phyloP scores from a whole-genome alignment of 1,140 invertebrate genomes.

The Cyrtorhinus lividipennis region DNA sequence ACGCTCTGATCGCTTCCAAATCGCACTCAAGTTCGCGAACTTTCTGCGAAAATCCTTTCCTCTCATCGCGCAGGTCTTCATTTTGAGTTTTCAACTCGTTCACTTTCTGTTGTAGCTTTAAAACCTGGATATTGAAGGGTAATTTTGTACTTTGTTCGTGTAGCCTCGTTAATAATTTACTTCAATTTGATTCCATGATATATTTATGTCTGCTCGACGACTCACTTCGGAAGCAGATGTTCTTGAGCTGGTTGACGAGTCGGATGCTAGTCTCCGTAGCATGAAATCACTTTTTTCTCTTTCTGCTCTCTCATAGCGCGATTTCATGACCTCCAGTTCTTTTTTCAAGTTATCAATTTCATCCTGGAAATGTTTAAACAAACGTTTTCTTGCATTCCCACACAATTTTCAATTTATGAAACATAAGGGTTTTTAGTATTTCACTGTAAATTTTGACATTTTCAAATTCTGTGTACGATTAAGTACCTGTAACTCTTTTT shows the following conservation, averaged over 20 bases:
- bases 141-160: neutral
- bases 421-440: too few species aligned
- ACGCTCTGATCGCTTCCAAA: slow-evolving; percentile 32
- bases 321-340: slow-evolving; percentile 40
- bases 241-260: slow-evolving; percentile 51
- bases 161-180: too few species aligned
- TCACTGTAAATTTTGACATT: neutral
- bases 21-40: slow-evolving; percentile 58
- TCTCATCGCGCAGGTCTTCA: slow-evolving; percentile 67
- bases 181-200: too few species aligned
- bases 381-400: too few species aligned
- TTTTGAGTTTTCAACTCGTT: slow-evolving; percentile 61
- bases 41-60: slow-evolving; percentile 52
- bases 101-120: slow-evolving; percentile 65
- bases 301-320: slow-evolving; percentile 58
- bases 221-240: slow-evolving; percentile 42
- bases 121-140: slow-evolving; percentile 31
- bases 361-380: slow-evolving; percentile 20
- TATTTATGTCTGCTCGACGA: neutral
- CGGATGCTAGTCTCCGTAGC: slow-evolving; percentile 49
- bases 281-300: slow-evolving; percentile 77
- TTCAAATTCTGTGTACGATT: neutral
- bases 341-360: slow-evolving; percentile 39
- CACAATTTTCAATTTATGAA: neutral
- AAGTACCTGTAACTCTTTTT: slow-evolving; percentile 31